Base-by-base conservation (phyloP, 2,888 invertebrate species). In the Microchrysa polita region DNA sequence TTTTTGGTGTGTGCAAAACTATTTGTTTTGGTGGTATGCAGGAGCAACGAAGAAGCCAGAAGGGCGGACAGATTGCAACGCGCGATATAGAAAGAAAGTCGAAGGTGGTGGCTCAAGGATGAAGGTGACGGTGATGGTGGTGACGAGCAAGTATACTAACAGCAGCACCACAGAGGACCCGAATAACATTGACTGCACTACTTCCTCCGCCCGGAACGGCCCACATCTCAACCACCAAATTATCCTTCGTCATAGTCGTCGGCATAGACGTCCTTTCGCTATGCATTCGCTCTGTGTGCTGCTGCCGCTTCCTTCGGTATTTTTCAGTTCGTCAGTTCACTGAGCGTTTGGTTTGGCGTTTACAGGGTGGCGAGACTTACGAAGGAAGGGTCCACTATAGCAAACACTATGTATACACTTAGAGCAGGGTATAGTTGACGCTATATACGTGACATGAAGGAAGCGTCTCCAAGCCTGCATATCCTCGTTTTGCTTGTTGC, bases 11-110 rank as follows among this genome's bases (percentile, higher is more conserved):
- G 78, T 77, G 77, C 78, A 77, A 78, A 79, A 79, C 78, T 78
- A 78, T 78, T 78, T 78, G 79, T 77, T 81, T 79, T 80, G 78
- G 78, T 78, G 79, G 44, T 27, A 65, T 78, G 77, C 76, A 79
- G 74, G 77, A 77, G 44, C 65, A 44, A 44, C 27, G 61, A 23
- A 18, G 48, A 48, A 48, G 48, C 48, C 4, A n/a, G 48, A 12
- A 18, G 7, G 61, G 5, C 44, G n/a, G n/a, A n/a, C n/a, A n/a
- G n/a, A 34, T 34, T 34, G 27, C 27, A 34, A 34, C 27, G 48
- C 20, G n/a, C n/a, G n/a, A n/a, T 16, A 34, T 34, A 7, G 27
- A 34, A 34, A 34, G 27, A 34, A 34, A 34, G 27, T 34, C 27
- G 55, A 27, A 57, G 27, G 59, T n/a, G 67, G 67, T 20, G 48